Evolutionary conservation across 2,113 vertebrate species (phyloP), one percentile per base, ranked within the genome.

Genomic region (Dolichallabes microphthalmus): DNA sequence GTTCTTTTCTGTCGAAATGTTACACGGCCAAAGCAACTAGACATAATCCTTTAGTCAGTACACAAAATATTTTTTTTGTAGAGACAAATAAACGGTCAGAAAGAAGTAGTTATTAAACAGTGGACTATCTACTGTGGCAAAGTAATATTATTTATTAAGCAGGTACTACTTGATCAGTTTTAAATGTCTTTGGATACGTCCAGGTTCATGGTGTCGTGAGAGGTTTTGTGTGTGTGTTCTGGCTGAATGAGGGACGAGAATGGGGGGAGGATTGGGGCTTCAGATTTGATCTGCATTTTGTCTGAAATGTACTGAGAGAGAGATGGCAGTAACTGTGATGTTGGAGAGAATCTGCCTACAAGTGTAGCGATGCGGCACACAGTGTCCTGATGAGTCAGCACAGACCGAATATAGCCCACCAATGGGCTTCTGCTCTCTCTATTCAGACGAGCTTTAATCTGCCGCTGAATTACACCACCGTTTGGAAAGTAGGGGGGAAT

Each of bases 371-470:
- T 94, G 92, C 93, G 90, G 94, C 91, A 94, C 93, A 93, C 89
- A 92, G 91, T 94, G 93, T 94, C 86, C 93, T 90, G 94, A 93
- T 95, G 94, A 95, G 91, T 95, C 94, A 95, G 94, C 93, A 92
- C 91, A 89, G 92, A 92, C 93, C 92, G 86, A 92, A 93, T 94
- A 94, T 94, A 94, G 92, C 93, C 90, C 92, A 66, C 85, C 85
- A 86, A 66, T 86, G 80, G 52, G 85, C 85, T 81, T 66, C 58
- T 86, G 85, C 85, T 76, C 50, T 17, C 66, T 76, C 85, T 82
- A 75, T 64, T 86, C 85, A 82, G 85, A 75, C 66, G 6, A 64
- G 79, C 79, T 86, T 82, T 76, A 73, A 82, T 86, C 80, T 82
- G 58, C 60, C 79, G 66, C 85, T 75, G 69, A 86, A 66, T 82